phyloP scores from a whole-genome alignment of 2,888 invertebrate species.

The Bhutanitis thaidina region DNA sequence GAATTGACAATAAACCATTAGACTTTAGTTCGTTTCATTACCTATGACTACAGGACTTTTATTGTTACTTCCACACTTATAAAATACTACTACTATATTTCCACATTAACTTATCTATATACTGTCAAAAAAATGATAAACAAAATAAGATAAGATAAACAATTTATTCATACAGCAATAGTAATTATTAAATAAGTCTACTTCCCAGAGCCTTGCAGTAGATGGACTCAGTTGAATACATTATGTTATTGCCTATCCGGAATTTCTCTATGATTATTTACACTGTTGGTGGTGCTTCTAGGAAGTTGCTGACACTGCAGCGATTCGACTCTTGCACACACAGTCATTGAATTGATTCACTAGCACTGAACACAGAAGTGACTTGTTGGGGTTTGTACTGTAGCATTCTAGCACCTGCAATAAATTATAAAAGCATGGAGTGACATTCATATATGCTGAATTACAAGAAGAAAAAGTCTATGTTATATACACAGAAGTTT shows the following conservation, averaged over 20 bases:
- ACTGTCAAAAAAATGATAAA: constrained; percentile 4
- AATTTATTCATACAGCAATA: constrained; percentile 73
- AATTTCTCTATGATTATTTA: constrained; percentile 28
- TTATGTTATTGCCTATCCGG: constrained; percentile 2
- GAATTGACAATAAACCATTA: no score
- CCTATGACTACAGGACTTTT: no score
- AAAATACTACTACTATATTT: no score
- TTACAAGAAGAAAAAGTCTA: no score
- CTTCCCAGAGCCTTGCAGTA: constrained; percentile 44
- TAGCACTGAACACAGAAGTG: constrained; percentile 69
- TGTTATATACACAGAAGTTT: no score
- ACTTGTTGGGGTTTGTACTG: constrained; percentile 62
- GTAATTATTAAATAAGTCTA: constrained; percentile 63
- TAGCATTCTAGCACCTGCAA: constrained; percentile 72
- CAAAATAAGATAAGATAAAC: constrained; percentile 54
- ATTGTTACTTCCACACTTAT: no score
- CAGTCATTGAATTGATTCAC: constrained; percentile 76
- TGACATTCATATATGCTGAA: no score
- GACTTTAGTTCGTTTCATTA: no score
- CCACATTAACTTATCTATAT: no score
- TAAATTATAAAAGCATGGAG: neutral
- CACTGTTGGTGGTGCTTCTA: constrained; percentile 37
- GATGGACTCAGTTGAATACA: constrained; percentile 21
- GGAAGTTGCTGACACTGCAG: constrained; percentile 61
- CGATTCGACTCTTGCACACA: constrained; percentile 70